phyloP scores from a whole-genome alignment of 2,113 vertebrate species.

The Gavia stellata region DNA sequence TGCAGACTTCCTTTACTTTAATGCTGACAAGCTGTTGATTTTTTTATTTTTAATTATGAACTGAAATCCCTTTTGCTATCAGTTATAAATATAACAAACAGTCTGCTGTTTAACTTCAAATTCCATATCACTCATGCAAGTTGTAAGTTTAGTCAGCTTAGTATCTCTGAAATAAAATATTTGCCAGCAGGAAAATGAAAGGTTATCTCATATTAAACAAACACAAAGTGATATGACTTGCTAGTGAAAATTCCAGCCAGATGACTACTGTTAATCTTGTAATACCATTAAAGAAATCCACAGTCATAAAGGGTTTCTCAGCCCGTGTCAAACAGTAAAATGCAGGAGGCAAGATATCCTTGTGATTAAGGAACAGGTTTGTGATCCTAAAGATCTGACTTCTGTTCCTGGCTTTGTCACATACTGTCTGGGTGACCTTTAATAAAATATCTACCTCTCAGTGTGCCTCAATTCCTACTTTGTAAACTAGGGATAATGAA shows the following conservation, averaged over 20 bases:
- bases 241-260: slow-evolving; percentile 42
- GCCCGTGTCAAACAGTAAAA: neutral
- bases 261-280: slow-evolving; percentile 19
- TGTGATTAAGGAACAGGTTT: neutral
- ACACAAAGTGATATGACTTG: slow-evolving; percentile 11
- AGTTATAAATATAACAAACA: slow-evolving; percentile 14
- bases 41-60: slow-evolving; percentile 48
- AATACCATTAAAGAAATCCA: slow-evolving; percentile 30
- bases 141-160: slow-evolving; percentile 37
- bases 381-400: neutral
- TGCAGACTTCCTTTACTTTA: neutral
- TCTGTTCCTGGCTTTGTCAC: neutral
- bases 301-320: slow-evolving; percentile 16
- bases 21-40: slow-evolving; percentile 10
- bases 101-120: slow-evolving; percentile 19
- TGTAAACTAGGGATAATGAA: neutral
- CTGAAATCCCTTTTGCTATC: slow-evolving; percentile 28
- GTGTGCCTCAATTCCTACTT: neutral
- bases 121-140: neutral
- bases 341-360: neutral
- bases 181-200: slow-evolving; percentile 27
- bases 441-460: neutral
- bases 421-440: neutral
- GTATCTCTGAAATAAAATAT: slow-evolving; percentile 53
- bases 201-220: slow-evolving; percentile 46